Evolutionary conservation across 2,797 vertebrate genomes (phyloP).

Genomic region (Sebastes minor): DNA sequence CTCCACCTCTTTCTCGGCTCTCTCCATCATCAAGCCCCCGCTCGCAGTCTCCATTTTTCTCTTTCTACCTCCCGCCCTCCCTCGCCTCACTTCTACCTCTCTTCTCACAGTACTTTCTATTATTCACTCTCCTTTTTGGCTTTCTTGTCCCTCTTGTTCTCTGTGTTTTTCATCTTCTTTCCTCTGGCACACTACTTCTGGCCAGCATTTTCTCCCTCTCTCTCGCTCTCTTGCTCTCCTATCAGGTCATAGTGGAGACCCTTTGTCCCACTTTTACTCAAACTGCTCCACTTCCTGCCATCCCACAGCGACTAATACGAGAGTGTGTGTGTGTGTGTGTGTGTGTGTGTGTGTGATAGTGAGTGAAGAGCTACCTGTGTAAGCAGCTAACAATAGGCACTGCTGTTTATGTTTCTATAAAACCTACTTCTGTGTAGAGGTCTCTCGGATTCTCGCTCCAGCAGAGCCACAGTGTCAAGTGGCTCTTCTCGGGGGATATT

Average conservation of each 20-base stretch:
- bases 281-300: conserved; percentile 56
- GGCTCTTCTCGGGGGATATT: not conserved
- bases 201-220: conserved; percentile 1
- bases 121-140: conserved; percentile 3
- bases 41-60: conserved; percentile 26
- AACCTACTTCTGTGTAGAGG: conserved; percentile 29
- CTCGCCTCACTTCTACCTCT: not conserved
- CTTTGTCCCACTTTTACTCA: conserved; percentile 71
- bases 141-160: not conserved
- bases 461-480: conserved; percentile 30
- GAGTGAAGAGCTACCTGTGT: conserved; percentile 7
- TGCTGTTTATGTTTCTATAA: conserved; percentile 39
- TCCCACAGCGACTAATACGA: conserved; percentile 32
- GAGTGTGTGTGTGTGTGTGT: not conserved
- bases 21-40: conserved; percentile 34
- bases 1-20: conserved; percentile 26
- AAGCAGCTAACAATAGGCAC: conserved; percentile 23
- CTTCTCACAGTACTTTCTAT: conserved; percentile 1
- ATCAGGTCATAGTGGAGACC: conserved; percentile 63
- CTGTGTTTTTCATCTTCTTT: conserved; percentile 3
- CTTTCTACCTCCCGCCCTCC: not conserved
- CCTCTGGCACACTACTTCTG: not conserved
- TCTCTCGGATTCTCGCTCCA: conserved; percentile 14
- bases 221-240: conserved; percentile 12
- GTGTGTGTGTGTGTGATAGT: not conserved